Conservation (phyloP, 2,113 vertebrate species). For the Pimephales promelas region DNA sequence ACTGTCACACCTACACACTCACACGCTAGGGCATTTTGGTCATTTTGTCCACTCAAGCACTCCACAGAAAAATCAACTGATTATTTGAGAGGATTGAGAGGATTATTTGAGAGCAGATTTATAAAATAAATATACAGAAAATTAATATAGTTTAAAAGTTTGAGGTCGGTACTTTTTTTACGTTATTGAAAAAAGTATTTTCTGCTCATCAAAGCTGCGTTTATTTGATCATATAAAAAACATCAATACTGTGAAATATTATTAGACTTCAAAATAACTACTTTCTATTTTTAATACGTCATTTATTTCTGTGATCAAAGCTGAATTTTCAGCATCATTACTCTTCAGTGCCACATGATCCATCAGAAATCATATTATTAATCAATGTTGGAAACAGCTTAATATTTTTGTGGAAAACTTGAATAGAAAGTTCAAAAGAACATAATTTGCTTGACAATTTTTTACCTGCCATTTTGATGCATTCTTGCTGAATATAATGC, state of each 20-base stretch:
- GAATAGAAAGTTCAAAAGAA: not conserved
- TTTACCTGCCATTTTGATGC: not conserved
- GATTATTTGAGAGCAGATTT: too few species aligned
- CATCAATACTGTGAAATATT: not conserved
- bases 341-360: not conserved
- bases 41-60: constrained; percentile 5
- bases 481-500: not conserved
- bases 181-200: not conserved
- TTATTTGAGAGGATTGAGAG: not conserved
- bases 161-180: not conserved
- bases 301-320: not conserved
- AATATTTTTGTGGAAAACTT: too few species aligned
- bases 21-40: constrained; percentile 5
- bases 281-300: not conserved
- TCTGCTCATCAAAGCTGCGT: not conserved
- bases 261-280: not conserved
- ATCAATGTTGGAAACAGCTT: not conserved
- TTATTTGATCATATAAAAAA: not conserved
- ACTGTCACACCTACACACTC: constrained; percentile 39
- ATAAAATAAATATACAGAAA: too few species aligned
- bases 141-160: not conserved
- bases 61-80: not conserved
- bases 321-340: not conserved
- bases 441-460: not conserved
- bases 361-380: not conserved